Conservation (phyloP, 2,888 invertebrate species). For the Andrena trimmerana region DNA sequence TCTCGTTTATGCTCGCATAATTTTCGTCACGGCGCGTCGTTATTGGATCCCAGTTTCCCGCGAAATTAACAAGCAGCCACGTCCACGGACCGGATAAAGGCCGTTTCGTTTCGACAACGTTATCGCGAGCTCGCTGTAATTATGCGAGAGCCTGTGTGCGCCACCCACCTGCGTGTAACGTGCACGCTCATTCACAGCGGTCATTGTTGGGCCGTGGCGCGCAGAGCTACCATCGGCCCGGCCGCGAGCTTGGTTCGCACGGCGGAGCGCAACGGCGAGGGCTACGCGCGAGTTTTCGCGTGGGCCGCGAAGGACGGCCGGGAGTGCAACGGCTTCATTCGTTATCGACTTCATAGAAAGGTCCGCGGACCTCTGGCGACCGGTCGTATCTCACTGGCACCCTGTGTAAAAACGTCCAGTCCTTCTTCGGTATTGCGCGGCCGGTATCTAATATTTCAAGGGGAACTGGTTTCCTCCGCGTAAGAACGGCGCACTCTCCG, state of each 20-base stretch:
- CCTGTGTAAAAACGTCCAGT: conserved; percentile 28
- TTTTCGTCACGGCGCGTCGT: background rate
- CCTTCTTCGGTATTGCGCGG: conserved; percentile 34
- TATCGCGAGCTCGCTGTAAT: conserved; percentile 39
- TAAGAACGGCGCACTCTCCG: conserved; percentile 7
- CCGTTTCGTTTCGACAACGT: conserved; percentile 29
- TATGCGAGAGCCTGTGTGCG: conserved; percentile 17
- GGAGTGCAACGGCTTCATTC: conserved; percentile 61
- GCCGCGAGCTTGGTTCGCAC: conserved; percentile 13
- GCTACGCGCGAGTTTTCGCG: conserved; percentile 33
- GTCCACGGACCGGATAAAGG: conserved; percentile 22
- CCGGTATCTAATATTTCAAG: conserved; percentile 40
- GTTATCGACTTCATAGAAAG: conserved; percentile 58
- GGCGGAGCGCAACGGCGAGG: background rate
- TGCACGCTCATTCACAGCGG: conserved; percentile 35
- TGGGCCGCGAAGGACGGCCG: conserved; percentile 64
- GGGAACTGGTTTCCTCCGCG: conserved; percentile 31
- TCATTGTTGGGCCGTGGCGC: conserved; percentile 20
- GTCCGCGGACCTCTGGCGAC: conserved; percentile 21
- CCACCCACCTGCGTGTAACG: conserved; percentile 37
- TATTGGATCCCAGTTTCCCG: conserved; percentile 21
- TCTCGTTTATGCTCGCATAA: background rate
- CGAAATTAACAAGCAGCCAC: conserved; percentile 18
- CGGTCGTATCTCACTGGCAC: conserved; percentile 27
- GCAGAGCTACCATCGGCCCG: conserved; percentile 26